Evolutionary conservation across 2,888 invertebrate genomes (phyloP), one percentile per base, ranked within the genome.

Genomic region (Folsomia manolachei): DNA sequence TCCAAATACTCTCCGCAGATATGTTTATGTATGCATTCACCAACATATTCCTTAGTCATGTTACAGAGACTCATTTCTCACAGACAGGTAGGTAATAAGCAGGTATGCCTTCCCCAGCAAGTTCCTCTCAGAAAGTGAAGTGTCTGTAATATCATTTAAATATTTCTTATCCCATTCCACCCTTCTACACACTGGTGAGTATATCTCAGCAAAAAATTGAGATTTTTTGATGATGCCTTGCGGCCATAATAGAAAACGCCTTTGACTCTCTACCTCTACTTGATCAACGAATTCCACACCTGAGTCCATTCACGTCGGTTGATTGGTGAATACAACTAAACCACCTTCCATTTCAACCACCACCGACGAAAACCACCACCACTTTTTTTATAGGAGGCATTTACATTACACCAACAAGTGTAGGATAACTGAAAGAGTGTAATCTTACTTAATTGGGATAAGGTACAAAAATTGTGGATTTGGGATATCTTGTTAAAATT

Each of bases 271-370:
- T n/a, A n/a, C n/a, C n/a, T n/a, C n/a, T n/a, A n/a, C n/a, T 39
- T 39, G 39, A 39, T 39, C 39, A 39, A 39, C 39, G 39, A 64
- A 64, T 64, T 64, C 64, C 64, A 64, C 64, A 64, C 64, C 64
- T 64, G 64, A 64, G 27, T 64, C 64, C 64, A 64, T 64, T 64
- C 64, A 18, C 62, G n/a, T n/a, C n/a, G n/a, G n/a, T n/a, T n/a
- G n/a, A n/a, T n/a, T n/a, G n/a, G n/a, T n/a, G n/a, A n/a, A n/a
- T n/a, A n/a, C 39, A 39, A 39, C 14, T 14, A 39, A 39, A 4
- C 39, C 7, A 39, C 39, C 39, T 14, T 39, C 39, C 39, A 4
- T 14, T 9, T 39, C 39, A 39, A 14, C 4, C 14, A 4, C 39
- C 39, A 39, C 39, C 26, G 19, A 27, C 39, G 21, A 24, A 39